Conservation (phyloP, 1,140 invertebrate genomes). For the Armadillidium nasatum region DNA sequence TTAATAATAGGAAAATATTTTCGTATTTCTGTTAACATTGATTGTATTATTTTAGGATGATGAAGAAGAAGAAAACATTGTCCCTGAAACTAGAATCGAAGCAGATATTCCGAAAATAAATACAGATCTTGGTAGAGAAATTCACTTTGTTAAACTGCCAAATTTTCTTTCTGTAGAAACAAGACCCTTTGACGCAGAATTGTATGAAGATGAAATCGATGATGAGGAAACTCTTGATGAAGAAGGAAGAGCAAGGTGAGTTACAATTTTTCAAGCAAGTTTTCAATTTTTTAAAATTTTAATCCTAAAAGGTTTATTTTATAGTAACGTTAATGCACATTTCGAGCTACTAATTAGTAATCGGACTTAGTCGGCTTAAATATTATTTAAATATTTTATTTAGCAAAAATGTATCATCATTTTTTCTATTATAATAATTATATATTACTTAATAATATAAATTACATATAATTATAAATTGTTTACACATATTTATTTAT, state of each 20-base stretch:
- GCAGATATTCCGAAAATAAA: constrained; percentile 93
- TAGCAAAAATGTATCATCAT: neutral
- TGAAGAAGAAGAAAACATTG: constrained; percentile 64
- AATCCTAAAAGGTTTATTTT: too few species aligned
- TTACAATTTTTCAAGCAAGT: too few species aligned
- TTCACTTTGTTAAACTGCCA: constrained; percentile 91
- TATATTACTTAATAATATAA: too few species aligned
- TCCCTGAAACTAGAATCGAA: constrained; percentile 89
- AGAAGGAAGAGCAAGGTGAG: constrained; percentile 81
- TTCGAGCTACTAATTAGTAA: too few species aligned
- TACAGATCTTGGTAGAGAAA: constrained; percentile 77
- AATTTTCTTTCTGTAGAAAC: constrained; percentile 90
- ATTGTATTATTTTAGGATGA: neutral
- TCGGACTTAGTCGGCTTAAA: too few species aligned
- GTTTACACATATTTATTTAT: neutral
- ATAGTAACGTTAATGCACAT: too few species aligned
- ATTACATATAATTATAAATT: too few species aligned
- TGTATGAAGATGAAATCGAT: constrained; percentile 98
- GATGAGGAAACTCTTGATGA: constrained; percentile 97
- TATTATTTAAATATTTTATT: neutral
- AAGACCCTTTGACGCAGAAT: constrained; percentile 86
- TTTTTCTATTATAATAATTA: too few species aligned
- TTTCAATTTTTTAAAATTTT: too few species aligned
- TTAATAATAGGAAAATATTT: too few species aligned
- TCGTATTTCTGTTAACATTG: neutral